Evolutionary conservation across 2,113 vertebrate species (phyloP).

Genomic region (Podocnemis expansa): DNA sequence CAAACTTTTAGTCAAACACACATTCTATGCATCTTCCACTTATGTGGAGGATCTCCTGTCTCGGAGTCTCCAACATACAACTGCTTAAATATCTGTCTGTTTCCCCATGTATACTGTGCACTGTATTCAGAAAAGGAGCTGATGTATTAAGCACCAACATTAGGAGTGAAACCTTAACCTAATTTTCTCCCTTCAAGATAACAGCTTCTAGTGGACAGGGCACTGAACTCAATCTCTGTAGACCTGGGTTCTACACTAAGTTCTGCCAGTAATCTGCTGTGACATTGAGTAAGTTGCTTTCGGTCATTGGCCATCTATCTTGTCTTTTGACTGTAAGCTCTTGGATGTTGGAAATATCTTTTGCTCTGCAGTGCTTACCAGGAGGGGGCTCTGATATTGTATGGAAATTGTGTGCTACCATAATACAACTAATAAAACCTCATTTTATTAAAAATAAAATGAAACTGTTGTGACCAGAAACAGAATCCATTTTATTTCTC

Average conservation of each 20-base stretch:
- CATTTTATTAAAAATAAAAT: not conserved
- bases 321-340: not conserved
- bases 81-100: not conserved
- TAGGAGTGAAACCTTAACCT: not conserved
- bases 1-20: not conserved
- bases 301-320: not conserved
- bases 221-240: not conserved
- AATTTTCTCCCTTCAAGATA: not conserved
- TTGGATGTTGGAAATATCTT: not conserved
- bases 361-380: accelerated
- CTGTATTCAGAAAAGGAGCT: not conserved
- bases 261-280: not conserved
- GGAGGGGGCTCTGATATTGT: accelerated
- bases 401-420: not conserved
- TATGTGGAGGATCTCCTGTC: not conserved
- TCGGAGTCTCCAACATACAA: not conserved
- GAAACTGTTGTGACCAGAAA: accelerated
- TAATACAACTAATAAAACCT: not conserved
- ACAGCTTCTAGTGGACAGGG: not conserved
- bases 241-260: not conserved
- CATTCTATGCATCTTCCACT: not conserved
- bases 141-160: not conserved
- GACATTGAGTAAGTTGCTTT: not conserved
- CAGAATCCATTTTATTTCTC: not conserved
- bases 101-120: not conserved